phyloP scores from a whole-genome alignment of 2,113 vertebrate genomes.

The Stegostoma tigrinum region DNA sequence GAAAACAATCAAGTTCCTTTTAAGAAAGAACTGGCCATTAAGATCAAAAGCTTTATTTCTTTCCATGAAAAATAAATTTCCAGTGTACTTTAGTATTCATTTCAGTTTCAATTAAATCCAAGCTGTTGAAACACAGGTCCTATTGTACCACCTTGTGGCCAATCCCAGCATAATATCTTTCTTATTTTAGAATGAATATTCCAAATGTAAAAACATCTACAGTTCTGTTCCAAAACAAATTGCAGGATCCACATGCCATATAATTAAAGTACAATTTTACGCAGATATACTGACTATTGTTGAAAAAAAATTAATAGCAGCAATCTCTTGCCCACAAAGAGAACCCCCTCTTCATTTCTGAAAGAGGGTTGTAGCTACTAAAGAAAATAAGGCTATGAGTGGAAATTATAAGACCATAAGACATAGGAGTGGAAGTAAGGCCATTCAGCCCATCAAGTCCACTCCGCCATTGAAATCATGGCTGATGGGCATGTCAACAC shows the following conservation, averaged over 20 bases:
- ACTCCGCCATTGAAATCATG: too few relatives aligned
- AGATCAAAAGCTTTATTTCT: neutral
- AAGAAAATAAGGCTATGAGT: neutral
- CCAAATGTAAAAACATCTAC: neutral
- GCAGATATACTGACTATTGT: neutral
- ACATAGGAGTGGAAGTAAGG: too few relatives aligned
- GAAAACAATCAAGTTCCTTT: neutral
- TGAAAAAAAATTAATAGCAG: neutral
- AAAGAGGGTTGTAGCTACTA: neutral
- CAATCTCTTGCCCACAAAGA: neutral
- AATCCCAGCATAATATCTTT: neutral
- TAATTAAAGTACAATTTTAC: neutral
- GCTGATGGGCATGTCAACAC: too few relatives aligned
- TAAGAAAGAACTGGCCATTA: neutral
- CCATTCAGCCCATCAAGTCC: too few relatives aligned
- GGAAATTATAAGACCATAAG: too few relatives aligned
- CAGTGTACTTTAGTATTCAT: neutral
- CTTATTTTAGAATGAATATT: neutral
- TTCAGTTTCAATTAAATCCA: neutral
- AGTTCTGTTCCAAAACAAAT: neutral
- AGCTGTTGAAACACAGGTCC: neutral
- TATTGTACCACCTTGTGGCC: slow-evolving; percentile 19
- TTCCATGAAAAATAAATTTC: neutral
- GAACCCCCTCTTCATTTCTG: neutral
- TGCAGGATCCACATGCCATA: neutral